Evolutionary conservation across 2,888 invertebrate species (phyloP), one percentile per base, ranked within the genome.

Genomic region (Drosophila cracens): DNA sequence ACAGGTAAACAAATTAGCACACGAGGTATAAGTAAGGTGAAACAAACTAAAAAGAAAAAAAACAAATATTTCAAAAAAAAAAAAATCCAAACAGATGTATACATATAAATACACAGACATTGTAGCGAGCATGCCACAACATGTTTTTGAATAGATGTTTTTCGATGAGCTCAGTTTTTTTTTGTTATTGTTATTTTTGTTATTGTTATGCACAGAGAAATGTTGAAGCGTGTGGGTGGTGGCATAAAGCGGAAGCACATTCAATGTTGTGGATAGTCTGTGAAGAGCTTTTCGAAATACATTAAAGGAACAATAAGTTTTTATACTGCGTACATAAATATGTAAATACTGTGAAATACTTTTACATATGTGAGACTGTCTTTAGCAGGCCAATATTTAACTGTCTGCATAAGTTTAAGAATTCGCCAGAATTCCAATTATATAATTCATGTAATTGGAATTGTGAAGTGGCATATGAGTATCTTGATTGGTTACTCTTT

Each of bases 141-240:
- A 34, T 36, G 51, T 61, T 62, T 66, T 62, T 58, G 61, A 69
- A 77, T 58, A 80, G 66, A 67, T 70, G 78, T 62, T 68, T 69
- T 71, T 80, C 87, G 83, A 83, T 87, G 88, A 87, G 83, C 83
- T 87, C 85, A 85, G 88, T 78, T 71, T 40, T 36, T 46, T 73
- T 54, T 70, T 68, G 70, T 70, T 70, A 56, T 70, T 70, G 40
- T 70, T 70, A 61, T 61, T 56, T 21, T 67, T 67, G 67, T 67
- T 67, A 67, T 56, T 70, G 66, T 77, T 74, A 71, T 74, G 70
- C 70, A 29, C 4, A 51, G 27, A 71, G 54, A 8, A 11, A 21
- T 36, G 51, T 21, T 2, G 38, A 29, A 11, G 38, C 46, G 64
- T 40, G 33, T 52, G 62, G 46, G 53, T 31, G 31, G 54, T 52